phyloP scores from a whole-genome alignment of 2,888 invertebrate species.

The Autographa gamma region DNA sequence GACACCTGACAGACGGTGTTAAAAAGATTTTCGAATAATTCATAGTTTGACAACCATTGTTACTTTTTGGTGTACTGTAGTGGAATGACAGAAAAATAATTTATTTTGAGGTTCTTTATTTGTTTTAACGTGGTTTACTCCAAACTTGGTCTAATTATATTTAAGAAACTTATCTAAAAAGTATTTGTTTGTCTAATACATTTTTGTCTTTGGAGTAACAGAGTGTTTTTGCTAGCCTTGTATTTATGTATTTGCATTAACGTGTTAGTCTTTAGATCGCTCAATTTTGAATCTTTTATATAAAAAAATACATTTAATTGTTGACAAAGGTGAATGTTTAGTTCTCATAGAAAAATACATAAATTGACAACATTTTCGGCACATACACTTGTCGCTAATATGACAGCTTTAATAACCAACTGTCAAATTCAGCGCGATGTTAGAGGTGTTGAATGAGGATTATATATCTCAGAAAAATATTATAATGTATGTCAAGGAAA shows the following conservation, averaged over 20 bases:
- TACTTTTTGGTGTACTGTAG: conserved; percentile 30
- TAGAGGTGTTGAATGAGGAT: no score
- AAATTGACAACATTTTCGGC: background rate
- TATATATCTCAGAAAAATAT: background rate
- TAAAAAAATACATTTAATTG: no score
- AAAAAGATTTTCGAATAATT: conserved; percentile 59
- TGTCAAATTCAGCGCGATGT: background rate
- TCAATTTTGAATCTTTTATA: no score
- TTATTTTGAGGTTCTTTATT: background rate
- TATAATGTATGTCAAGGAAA: background rate
- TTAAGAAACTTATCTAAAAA: no score
- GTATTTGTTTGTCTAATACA: no score
- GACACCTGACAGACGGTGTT: conserved; percentile 68
- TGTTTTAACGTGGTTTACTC: background rate
- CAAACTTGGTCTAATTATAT: background rate
- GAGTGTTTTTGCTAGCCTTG: no score
- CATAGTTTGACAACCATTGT: conserved; percentile 53
- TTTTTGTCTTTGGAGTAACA: no score
- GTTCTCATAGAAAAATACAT: background rate
- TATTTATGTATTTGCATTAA: no score
- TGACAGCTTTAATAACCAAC: background rate
- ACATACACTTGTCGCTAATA: background rate
- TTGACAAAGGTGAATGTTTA: no score
- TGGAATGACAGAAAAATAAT: no score
- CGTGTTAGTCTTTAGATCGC: no score